Evolutionary conservation across 2,797 vertebrate genomes (phyloP), one percentile per base, ranked within the genome.

Genomic region (Chaunax sp.): DNA sequence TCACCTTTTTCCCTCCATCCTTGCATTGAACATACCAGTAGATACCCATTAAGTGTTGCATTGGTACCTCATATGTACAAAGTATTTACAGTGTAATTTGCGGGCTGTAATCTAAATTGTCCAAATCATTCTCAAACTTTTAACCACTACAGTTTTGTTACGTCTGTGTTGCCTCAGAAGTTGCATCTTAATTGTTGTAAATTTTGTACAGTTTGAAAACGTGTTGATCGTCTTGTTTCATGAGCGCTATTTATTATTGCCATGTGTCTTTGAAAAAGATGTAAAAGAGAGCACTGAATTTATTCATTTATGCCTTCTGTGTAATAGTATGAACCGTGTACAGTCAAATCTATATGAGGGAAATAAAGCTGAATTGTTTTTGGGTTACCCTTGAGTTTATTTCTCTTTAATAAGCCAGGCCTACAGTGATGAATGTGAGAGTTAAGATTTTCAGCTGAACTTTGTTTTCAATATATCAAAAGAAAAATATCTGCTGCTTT

Each of bases 161-260:
- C 60, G 69, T 90, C 85, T 87, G 78, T 80, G 81, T 91, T 84
- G 92, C 89, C 91, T 91, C 91, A 78, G 66, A 88, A 75, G 73
- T 89, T 90, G 85, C 86, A 88, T 94, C 90, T 86, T 87, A 88
- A 88, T 85, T 83, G 88, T 90, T 97, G 96, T 97, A 97, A 92
- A 96, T 97, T 95, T 96, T 98, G 96, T 98, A 98, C 94, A 98
- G 96, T 96, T 95, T 91, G 92, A 93, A 91, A 95, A 94, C 86
- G 89, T 94, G 92, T 94, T 86, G 82, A 86, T 90, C 87, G 93
- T 96, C 94, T 94, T 92, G 90, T 96, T 95, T 96, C 93, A 92
- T 91, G 93, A 92, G 52, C 61, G 74, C 89, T 96, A 96, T 96
- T 97, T 97, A 96, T 90, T 92, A 88, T 97, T 96, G 95, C 95